Conservation (phyloP, 37 sponge, comb jelly and placozoan species). For the Cladorhizidae sp. region DNA sequence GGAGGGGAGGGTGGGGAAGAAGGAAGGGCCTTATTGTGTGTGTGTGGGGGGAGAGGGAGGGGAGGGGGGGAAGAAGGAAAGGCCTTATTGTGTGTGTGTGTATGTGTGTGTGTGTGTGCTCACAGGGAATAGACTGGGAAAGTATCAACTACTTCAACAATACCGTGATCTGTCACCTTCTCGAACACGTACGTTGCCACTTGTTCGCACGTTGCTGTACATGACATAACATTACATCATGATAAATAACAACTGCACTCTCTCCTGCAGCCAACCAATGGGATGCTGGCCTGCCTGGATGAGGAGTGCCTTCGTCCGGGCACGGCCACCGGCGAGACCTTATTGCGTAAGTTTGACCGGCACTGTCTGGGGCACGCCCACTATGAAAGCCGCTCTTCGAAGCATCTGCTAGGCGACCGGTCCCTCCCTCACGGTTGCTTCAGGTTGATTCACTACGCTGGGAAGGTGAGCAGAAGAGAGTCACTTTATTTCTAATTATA, state of each 20-base stretch:
- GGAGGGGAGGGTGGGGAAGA: too few species aligned
- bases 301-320: slow-evolving; percentile 92
- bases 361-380: slow-evolving; percentile 60
- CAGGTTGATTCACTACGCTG: slow-evolving; percentile 87
- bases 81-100: too few species aligned
- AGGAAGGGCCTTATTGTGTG: too few species aligned
- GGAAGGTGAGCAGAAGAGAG: slow-evolving; percentile 79
- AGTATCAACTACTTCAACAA: slow-evolving; percentile 89
- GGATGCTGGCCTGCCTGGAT: slow-evolving; percentile 78
- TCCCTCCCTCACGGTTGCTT: slow-evolving; percentile 56
- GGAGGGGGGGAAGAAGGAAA: background rate
- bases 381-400: slow-evolving; percentile 70
- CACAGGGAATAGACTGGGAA: slow-evolving; percentile 81
- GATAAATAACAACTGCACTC: background rate
- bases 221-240: background rate
- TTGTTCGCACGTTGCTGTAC: background rate
- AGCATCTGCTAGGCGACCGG: slow-evolving; percentile 48
- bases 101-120: background rate
- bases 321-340: slow-evolving; percentile 69
- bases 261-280: slow-evolving; percentile 65
- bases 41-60: too few species aligned
- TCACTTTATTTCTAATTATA: too few species aligned
- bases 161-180: slow-evolving; percentile 80
- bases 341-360: slow-evolving; percentile 65
- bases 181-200: slow-evolving; percentile 73